phyloP scores from a whole-genome alignment of 2,113 vertebrate species.

The Micronisus gabar region DNA sequence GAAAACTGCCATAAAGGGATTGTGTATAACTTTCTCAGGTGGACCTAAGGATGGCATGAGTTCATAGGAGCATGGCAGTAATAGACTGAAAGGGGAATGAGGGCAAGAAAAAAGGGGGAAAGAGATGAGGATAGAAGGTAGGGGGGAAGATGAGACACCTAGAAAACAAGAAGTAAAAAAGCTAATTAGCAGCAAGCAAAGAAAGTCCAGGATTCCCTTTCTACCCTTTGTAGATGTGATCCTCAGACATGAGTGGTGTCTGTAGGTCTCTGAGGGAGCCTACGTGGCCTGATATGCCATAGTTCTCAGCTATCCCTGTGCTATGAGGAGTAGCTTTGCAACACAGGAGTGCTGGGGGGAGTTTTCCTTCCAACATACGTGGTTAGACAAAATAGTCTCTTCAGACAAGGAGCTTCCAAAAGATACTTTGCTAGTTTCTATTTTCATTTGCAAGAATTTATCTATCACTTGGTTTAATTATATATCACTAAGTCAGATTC shows the following conservation, averaged over 20 bases:
- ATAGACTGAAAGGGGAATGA: neutral
- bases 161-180: neutral
- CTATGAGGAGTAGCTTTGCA: neutral
- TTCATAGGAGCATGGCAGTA: neutral
- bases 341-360: neutral
- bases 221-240: neutral
- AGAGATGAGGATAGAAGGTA: neutral
- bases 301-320: neutral
- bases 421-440: neutral
- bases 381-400: neutral
- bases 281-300: fast-evolving
- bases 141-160: neutral
- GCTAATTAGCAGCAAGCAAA: neutral
- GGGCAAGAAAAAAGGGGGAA: neutral
- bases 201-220: neutral
- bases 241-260: neutral
- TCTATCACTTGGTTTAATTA: neutral
- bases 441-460: slow-evolving; percentile 1
- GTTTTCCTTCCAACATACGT: neutral
- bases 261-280: neutral
- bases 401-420: neutral
- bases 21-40: neutral
- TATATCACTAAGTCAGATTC: neutral
- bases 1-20: neutral
- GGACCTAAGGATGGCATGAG: neutral